Base-by-base conservation (phyloP, 2,888 invertebrate species). In the Napeogenes sylphis region DNA sequence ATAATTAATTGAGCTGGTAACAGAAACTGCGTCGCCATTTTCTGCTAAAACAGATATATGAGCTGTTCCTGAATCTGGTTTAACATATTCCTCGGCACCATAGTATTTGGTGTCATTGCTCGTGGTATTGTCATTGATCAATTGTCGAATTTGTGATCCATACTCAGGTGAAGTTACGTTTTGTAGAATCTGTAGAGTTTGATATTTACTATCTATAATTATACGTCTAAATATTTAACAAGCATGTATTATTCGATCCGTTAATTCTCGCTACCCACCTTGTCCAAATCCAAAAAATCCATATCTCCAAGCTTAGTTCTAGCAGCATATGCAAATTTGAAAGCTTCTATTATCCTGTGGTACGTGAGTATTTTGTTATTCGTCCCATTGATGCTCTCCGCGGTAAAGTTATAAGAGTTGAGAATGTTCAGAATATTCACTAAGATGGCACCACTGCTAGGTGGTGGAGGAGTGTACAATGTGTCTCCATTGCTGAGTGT, bases 21-120 rank as follows among this genome's bases (percentile, higher is more conserved):
- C 94, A 0, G 98, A 94, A 0, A 99, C 97, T 0, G 98, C 99
- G 79, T 98, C 97, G 0, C 99, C 98, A 78, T 97, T 95, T 4
- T 92, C 91, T 0, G 94, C 95, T 32, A 98, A 82, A 53, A 98
- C 93, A 0, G 96, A 96, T 38, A 98, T 92, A 77, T 99, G 99
- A 0, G 98, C 94, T 0, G 99, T 99, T 45, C 98, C 98, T 54
- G 93, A 92, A 75, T 95, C 93, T 0, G 91, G 90, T 63, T 91
- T 84, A 68, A 80, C 86, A 76, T 91, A 92, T 62, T 87, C 85
- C 0, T 90, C 78, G 0, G 94, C 95, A 0, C 95, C 96, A 75
- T 97, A 97, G 72, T 93, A 87, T 4, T 83, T 75, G 0, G 93
- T 90, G 79, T 93, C 90, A 62, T 91, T 87, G 73, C 91, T 93